These are phyloP conservation scores for Eurystomus glaucurus DNA, from an alignment of 2,797 vertebrate genomes.

Conservation along the genomic window DNA sequence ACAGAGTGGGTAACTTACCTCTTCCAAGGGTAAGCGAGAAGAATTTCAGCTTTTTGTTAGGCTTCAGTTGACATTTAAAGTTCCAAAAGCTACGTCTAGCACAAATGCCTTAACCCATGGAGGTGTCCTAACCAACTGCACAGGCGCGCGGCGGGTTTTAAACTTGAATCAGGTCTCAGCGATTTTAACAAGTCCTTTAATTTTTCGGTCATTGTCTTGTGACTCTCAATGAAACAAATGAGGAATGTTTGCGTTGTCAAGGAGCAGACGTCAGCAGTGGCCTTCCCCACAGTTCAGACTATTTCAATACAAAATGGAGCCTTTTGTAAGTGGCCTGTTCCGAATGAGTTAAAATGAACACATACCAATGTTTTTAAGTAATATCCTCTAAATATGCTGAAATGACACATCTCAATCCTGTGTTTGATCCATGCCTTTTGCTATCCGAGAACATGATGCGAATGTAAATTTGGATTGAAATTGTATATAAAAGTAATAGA, in stretches of 20 bases:
- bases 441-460: constrained; percentile 62
- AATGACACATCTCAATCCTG: constrained; percentile 54
- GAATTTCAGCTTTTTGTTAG: not conserved
- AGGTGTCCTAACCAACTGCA: not conserved
- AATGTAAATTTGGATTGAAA: constrained; percentile 82
- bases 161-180: not conserved
- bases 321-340: constrained; percentile 48
- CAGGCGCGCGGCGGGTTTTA: not conserved
- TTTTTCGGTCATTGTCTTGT: not conserved
- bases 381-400: constrained; percentile 13
- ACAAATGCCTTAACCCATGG: constrained; percentile 64
- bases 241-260: not conserved
- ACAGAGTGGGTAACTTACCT: not conserved
- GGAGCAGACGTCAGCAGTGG: not conserved
- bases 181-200: not conserved
- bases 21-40: not conserved
- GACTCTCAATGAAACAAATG: not conserved
- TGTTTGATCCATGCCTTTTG: constrained; percentile 67
- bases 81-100: not conserved
- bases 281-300: constrained; percentile 12
- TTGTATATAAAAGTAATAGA: constrained; percentile 80
- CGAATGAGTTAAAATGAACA: not conserved
- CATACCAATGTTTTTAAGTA: not conserved
- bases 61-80: not conserved
- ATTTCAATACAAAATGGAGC: constrained; percentile 23